These are phyloP conservation scores for Pithys albifrons DNA, from an alignment of 2,113 vertebrate genomes.

Conservation along the genomic window DNA sequence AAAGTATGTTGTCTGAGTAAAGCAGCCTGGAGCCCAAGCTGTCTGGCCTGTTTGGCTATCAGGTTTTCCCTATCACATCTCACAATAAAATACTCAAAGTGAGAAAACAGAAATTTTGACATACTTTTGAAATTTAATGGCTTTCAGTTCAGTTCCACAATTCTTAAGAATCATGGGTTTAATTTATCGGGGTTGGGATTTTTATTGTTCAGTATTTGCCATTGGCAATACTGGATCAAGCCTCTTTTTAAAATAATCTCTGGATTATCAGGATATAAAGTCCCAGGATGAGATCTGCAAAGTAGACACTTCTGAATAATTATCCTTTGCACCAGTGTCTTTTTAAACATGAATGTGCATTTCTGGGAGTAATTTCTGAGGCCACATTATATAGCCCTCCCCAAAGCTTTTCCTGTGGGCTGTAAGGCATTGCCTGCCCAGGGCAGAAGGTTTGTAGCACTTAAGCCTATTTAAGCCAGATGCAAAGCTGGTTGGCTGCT, in stretches of 20 bases:
- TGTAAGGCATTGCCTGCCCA: neutral
- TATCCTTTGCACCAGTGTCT: neutral
- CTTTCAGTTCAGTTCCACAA: neutral
- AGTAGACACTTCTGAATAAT: neutral
- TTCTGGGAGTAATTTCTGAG: neutral
- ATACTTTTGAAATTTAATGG: neutral
- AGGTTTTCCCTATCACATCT: neutral
- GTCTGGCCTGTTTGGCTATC: neutral
- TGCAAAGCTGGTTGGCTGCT: neutral
- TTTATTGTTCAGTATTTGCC: neutral
- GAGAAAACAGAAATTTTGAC: neutral
- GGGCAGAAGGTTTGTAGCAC: neutral
- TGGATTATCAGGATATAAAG: neutral
- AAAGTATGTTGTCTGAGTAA: neutral
- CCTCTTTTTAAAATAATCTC: neutral
- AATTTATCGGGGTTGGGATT: fast-evolving
- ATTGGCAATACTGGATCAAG: neutral
- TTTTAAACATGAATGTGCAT: neutral
- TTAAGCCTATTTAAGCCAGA: neutral
- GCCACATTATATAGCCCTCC: neutral
- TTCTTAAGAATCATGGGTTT: neutral
- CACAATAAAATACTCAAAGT: neutral
- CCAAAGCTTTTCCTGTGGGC: neutral
- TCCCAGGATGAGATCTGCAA: neutral
- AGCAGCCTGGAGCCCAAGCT: neutral